Evolutionary conservation across 2,113 vertebrate species (phyloP).

Genomic region (Takifugu flavidus): DNA sequence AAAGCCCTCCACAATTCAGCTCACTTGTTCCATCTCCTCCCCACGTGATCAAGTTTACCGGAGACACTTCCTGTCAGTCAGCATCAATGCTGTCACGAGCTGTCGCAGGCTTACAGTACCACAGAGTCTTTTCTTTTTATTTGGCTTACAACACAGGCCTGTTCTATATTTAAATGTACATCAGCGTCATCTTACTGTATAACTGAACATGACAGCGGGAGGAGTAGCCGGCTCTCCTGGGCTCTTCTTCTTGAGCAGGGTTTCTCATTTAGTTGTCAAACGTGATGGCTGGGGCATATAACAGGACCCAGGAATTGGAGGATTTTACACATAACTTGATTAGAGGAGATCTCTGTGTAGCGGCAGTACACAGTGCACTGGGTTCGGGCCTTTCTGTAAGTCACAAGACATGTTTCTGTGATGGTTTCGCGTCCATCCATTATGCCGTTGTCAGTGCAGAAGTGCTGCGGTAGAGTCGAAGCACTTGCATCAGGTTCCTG

Average conservation of each 20-base stretch:
- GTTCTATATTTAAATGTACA: constrained; percentile 34
- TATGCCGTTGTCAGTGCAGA: not conserved
- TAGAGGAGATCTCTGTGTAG: not conserved
- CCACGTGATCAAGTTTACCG: not conserved
- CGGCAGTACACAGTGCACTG: not conserved
- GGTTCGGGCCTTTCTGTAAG: no score
- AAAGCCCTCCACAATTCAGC: constrained; percentile 47
- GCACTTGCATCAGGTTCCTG: constrained; percentile 3
- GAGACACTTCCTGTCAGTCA: constrained; percentile 3
- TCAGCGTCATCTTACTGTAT: constrained; percentile 7
- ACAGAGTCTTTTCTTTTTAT: not conserved
- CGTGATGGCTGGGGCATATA: not conserved
- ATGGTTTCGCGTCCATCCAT: not conserved
- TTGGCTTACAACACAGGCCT: not conserved
- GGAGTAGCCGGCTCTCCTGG: constrained; percentile 13
- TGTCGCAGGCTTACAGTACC: not conserved
- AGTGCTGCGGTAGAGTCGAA: not conserved
- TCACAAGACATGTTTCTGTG: constrained; percentile 8
- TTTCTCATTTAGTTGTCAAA: constrained; percentile 35
- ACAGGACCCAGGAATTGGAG: not conserved
- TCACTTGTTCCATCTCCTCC: constrained; percentile 10
- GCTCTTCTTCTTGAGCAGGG: constrained; percentile 7
- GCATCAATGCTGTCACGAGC: constrained; percentile 1
- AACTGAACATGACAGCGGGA: constrained; percentile 9
- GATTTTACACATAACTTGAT: constrained; percentile 7